Evolutionary conservation across 2,797 vertebrate species (phyloP), one percentile per base, ranked within the genome.

Genomic region (Pseudomugil gertrudae): DNA sequence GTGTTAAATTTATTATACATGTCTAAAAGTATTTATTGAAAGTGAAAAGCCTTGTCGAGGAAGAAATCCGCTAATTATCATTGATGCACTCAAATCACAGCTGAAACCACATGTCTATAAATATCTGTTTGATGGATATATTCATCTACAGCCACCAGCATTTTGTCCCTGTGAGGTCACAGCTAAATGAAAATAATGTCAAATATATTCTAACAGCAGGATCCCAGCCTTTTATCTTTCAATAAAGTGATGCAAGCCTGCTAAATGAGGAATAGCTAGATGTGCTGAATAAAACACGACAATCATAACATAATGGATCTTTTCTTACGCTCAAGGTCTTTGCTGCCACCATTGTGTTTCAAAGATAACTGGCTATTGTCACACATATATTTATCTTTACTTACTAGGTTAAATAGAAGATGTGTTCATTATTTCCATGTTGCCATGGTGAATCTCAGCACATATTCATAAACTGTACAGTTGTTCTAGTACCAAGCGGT

Each of bases 121-220:
- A 59, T 32, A 59, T 68, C 48, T 45, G n/a, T 55, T 54, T 43
- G 57, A 59, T 68, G 48, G 53, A 53, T 68, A 60, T 60, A 45
- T 53, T 57, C 21, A 57, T 51, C 47, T 51, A 58, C 71, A 30
- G 57, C 63, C 29, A 45, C 23, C 47, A 32, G 7, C 33, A 1
- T 52, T 40, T 32, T 62, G 64, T 67, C 58, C 53, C 15, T 57
- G 23, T 30, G 52, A 67, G 58, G 71, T 67, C 60, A 67, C 29
- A 17, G 2, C 8, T 66, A 33, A 26, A 59, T 35, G 48, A 47
- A 57, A 26, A 57, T 4, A 21, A 27, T 59, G n/a, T 24, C 6
- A 6, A 53, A 36, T 45, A 2, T 27, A 59, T 35, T 36, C 13
- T 36, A 36, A 48, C 1, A 53, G 36, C 6, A 13, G 33, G n/a